Evolutionary conservation across 2,888 invertebrate species (phyloP).

Genomic region (Drosophila lutescens): DNA sequence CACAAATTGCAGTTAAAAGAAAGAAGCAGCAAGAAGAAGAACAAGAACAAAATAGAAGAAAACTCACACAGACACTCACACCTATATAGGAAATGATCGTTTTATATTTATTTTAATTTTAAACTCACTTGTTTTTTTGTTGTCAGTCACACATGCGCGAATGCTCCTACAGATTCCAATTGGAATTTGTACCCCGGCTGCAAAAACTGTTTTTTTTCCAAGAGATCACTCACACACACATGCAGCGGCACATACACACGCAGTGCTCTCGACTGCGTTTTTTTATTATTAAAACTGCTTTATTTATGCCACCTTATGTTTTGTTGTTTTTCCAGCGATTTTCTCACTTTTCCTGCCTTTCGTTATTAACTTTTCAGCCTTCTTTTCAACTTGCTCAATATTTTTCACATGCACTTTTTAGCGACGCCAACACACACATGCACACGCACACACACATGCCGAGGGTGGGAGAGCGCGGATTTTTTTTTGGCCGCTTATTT

Average conservation of each 20-base stretch:
- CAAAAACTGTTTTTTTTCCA: constrained; percentile 37
- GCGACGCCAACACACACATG: constrained; percentile 29
- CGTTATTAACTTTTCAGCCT: not conserved
- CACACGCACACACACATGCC: constrained; percentile 6
- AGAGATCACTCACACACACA: constrained; percentile 14
- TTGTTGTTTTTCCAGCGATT: constrained; percentile 7
- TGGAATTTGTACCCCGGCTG: constrained; percentile 75
- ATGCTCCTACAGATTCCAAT: constrained; percentile 53
- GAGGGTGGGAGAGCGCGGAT: constrained; percentile 28
- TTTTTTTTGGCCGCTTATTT: constrained; percentile 53
- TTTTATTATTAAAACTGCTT: not conserved
- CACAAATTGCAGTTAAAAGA: constrained; percentile 26
- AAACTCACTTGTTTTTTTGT: constrained; percentile 4
- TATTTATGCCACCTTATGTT: not conserved
- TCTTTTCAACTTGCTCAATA: constrained; percentile 9
- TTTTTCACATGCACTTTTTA: constrained; percentile 35
- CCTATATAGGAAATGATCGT: too few species aligned
- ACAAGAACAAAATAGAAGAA: constrained; percentile 56
- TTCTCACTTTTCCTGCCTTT: constrained; percentile 6
- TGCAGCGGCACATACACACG: constrained; percentile 20
- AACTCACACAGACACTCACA: not conserved
- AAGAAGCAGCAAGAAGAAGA: constrained; percentile 50
- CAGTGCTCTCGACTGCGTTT: constrained; percentile 22
- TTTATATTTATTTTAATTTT: too few species aligned
- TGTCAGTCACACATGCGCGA: constrained; percentile 65